Evolutionary conservation across 2,888 invertebrate genomes (phyloP).

Genomic region (Eupithecia dodoneata): DNA sequence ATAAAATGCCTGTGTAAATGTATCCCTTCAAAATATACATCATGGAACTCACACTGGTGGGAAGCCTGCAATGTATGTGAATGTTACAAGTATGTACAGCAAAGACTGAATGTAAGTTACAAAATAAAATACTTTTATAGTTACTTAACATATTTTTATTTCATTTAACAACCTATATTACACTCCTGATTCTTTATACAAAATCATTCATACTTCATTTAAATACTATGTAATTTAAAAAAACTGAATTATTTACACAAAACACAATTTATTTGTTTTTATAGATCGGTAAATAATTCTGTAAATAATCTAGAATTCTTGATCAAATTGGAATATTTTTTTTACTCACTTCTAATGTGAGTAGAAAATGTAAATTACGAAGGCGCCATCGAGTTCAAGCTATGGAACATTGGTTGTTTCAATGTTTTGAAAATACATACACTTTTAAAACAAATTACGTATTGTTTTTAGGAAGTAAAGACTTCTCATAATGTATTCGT

Average conservation of each 20-base stretch:
- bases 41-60: too few relatives aligned
- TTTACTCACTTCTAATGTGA: too few relatives aligned
- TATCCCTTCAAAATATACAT: neutral
- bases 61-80: too few relatives aligned
- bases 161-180: neutral
- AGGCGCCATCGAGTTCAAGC: neutral
- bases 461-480: too few relatives aligned
- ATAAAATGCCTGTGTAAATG: neutral
- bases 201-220: neutral
- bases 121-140: conserved; percentile 23
- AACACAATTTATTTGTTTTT: neutral
- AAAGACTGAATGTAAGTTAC: conserved; percentile 38
- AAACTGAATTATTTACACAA: neutral
- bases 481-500: too few relatives aligned
- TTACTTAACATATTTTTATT: conserved; percentile 15
- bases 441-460: neutral
- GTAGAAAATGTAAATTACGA: neutral
- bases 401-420: neutral
- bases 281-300: neutral
- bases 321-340: too few relatives aligned
- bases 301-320: too few relatives aligned
- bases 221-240: neutral
- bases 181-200: neutral
- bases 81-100: conserved; percentile 10
- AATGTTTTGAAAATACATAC: neutral